Base-by-base conservation (phyloP, 1,140 invertebrate genomes). In the Caenorhabditis brenneri region DNA sequence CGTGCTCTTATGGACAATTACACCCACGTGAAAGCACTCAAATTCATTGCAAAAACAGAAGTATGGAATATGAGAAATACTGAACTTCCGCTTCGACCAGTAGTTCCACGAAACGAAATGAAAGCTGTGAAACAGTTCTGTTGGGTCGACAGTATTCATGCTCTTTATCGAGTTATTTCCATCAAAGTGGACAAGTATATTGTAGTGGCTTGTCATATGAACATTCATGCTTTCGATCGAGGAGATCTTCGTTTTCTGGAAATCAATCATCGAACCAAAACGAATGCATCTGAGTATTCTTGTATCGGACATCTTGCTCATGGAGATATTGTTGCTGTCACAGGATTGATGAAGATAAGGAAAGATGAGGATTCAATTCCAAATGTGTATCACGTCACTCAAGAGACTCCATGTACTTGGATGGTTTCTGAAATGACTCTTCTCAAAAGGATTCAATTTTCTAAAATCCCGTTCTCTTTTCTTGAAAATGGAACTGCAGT, bases 241-340 rank as follows among this genome's bases (percentile, higher is more conserved):
- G 65, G 65, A 74, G 65, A 74, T 42, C 65, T 74, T 74, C 65
- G 65, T 12, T 74, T 74, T 24, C 3, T 74, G n/a, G 65, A 74
- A 74, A 36, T 74, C 19, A 74, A 74, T 24, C 5, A 39, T 42
- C 27, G 36, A 74, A 74, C 65, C 5, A 42, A 15, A 24, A 42
- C 29, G n/a, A 74, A 74, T 24, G 65, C 27, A 42, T 74, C 29
- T 12, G 19, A n/a, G 24, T 24, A 42, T 10, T 42, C 33, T 6
- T 33, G 65, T 74, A 42, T 74, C 27, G 65, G 65, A 42, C 36
- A 74, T 19, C 36, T 74, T 12, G 27, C 29, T 15, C 19, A 36
- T 42, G 65, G 65, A 74, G 65, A 74, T 42, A 12, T 74, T 74
- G 19, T 74, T 7, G 36, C 65, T 24, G 65, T 74, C 10, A 74